These are phyloP conservation scores for Hyposmocoma kahamanoa DNA, from an alignment of 1,140 invertebrate species.

Conservation along the genomic window DNA sequence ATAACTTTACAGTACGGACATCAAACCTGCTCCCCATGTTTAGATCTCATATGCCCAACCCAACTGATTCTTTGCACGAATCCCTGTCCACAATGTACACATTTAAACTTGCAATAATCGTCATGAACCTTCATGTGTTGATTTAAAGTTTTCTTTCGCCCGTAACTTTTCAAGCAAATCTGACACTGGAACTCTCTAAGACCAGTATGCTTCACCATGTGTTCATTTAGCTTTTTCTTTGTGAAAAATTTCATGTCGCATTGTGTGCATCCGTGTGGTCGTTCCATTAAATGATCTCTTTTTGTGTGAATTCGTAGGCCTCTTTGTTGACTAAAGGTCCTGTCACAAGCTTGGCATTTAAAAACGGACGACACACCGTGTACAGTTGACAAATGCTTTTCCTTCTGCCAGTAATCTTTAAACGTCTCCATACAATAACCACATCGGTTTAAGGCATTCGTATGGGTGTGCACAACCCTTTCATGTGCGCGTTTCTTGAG, in stretches of 20 bases:
- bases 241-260: constrained; percentile 41
- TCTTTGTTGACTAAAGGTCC: constrained; percentile 37
- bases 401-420: constrained; percentile 30
- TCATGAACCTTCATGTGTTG: constrained; percentile 73
- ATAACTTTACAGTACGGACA: too few relatives aligned
- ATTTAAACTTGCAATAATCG: constrained; percentile 47
- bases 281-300: constrained; percentile 47
- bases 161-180: constrained; percentile 58
- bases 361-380: constrained; percentile 33
- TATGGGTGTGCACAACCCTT: constrained; percentile 33
- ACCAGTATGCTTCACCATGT: constrained; percentile 34
- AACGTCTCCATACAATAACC: constrained; percentile 40
- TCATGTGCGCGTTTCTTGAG: constrained; percentile 39
- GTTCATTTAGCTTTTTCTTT: constrained; percentile 24
- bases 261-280: constrained; percentile 44
- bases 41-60: constrained; percentile 35
- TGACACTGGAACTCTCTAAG: constrained; percentile 33
- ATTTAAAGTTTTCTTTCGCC: constrained; percentile 57
- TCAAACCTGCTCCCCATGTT: constrained; percentile 25
- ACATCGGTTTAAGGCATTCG: constrained; percentile 37
- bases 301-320: constrained; percentile 37
- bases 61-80: constrained; percentile 49
- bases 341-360: constrained; percentile 47
- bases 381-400: constrained; percentile 33
- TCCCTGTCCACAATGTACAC: constrained; percentile 44